Percentiles rank a stretch among this genome's conserved stretches.
These are phyloP conservation scores for Zaprionus ghesquierei DNA, from an alignment of 1,140 invertebrate species.

Conservation along the genomic window DNA sequence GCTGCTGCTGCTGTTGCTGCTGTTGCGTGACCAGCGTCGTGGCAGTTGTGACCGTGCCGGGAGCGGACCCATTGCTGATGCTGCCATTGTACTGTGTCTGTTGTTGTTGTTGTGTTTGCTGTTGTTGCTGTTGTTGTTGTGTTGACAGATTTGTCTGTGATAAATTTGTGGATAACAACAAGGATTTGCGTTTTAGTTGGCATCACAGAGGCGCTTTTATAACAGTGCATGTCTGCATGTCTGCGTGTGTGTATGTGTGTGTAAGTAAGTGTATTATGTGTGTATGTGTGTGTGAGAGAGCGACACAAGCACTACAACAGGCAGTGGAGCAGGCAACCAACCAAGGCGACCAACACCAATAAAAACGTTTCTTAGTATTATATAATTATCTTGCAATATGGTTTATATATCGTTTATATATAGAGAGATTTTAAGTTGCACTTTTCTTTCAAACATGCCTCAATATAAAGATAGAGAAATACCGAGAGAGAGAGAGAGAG, in stretches of 20 bases:
- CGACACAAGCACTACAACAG: constrained; percentile 44
- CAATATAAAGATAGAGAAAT: constrained; percentile 44
- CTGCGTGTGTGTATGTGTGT: constrained; percentile 13
- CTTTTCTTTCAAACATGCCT: constrained; percentile 53
- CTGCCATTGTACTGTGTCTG: constrained; percentile 75
- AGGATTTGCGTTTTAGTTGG: constrained; percentile 79
- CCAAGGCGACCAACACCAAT: constrained; percentile 67
- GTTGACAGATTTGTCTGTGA: constrained; percentile 82
- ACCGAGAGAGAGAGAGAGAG: not conserved
- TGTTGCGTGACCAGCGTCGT: constrained; percentile 50
- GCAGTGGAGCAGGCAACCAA: constrained; percentile 54
- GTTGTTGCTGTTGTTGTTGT: constrained; percentile 57
- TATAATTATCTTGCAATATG: constrained; percentile 17
- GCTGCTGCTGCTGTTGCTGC: constrained; percentile 5
- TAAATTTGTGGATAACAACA: constrained; percentile 80
- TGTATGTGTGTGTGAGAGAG: constrained; percentile 19
- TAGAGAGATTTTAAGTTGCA: constrained; percentile 36
- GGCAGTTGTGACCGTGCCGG: constrained; percentile 35
- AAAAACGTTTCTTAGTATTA: constrained; percentile 42
- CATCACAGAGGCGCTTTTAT: constrained; percentile 37
- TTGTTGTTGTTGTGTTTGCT: constrained; percentile 30
- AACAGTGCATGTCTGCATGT: constrained; percentile 28
- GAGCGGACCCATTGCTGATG: constrained; percentile 43
- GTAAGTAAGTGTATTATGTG: constrained; percentile 15
- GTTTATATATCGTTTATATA: not conserved